A percentile compares a stretch with the other conserved stretches of the same genome.
phyloP scores from a whole-genome alignment of 2,888 invertebrate genomes.

The Orthosia cruda region DNA sequence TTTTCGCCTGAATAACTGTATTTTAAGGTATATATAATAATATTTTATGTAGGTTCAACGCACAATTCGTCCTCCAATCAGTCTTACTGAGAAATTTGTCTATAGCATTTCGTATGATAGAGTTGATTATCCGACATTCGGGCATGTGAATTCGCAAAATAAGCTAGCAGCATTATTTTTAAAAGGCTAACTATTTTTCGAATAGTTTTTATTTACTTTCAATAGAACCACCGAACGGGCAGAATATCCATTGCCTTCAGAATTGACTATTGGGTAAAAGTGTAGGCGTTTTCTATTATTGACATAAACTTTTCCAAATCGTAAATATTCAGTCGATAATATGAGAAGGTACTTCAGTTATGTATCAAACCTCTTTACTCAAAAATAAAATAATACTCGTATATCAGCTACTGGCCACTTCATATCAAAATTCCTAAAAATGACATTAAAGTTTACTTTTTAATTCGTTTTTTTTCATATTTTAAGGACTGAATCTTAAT shows the following conservation, averaged over 20 bases:
- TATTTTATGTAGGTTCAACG: not conserved
- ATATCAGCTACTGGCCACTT: not conserved
- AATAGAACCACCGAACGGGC: not conserved
- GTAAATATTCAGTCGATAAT: not conserved
- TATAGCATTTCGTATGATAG: not conserved
- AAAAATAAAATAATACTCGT: not conserved
- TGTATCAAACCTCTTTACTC: slow-evolving; percentile 1
- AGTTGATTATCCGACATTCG: slow-evolving; percentile 2
- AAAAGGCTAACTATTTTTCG: not conserved
- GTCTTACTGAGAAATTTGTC: not conserved
- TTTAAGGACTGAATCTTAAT: not conserved
- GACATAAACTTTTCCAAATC: not conserved
- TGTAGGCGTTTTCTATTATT: not conserved
- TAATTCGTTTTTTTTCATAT: not conserved
- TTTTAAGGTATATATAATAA: not conserved
- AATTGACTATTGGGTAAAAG: not conserved
- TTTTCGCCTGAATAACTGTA: not conserved
- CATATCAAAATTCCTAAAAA: not conserved
- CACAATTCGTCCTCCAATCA: slow-evolving; percentile 9
- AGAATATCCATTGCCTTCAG: not conserved
- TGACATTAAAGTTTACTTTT: not conserved
- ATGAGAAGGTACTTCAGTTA: not conserved
- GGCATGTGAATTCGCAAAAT: not conserved
- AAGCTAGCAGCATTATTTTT: slow-evolving; percentile 1
- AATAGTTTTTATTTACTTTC: slow-evolving; percentile 1